Percentiles rank a stretch among this genome's conserved stretches.
Evolutionary conservation across 2,888 invertebrate species (phyloP).

Genomic region (Leptopilina drosophilae): DNA sequence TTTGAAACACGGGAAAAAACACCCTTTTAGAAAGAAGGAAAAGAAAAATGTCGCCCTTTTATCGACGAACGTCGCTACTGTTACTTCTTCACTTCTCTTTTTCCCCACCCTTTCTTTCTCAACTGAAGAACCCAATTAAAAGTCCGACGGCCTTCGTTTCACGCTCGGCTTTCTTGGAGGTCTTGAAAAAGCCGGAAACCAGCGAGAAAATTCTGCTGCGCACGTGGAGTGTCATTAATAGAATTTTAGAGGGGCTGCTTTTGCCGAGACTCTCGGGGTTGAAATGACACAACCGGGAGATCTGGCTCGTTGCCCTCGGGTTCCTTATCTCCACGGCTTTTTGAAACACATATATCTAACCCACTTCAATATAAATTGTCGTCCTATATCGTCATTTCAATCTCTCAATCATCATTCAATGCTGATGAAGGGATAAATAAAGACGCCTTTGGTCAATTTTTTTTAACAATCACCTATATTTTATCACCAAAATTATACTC

Average conservation of each 20-base stretch:
- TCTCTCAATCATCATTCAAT: too few relatives aligned
- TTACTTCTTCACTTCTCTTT: conserved; percentile 22
- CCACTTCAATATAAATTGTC: background rate
- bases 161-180: conserved; percentile 39
- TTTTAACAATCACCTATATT: too few relatives aligned
- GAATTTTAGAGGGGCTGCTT: conserved; percentile 31
- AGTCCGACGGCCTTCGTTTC: conserved; percentile 40
- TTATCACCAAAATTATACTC: too few relatives aligned
- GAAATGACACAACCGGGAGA: conserved; percentile 29
- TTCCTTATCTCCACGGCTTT: conserved; percentile 9
- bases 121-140: conserved; percentile 38
- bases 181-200: conserved; percentile 37
- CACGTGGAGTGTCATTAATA: conserved; percentile 41
- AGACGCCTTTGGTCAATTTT: too few relatives aligned
- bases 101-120: background rate
- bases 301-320: conserved; percentile 23
- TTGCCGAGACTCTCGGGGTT: conserved; percentile 27
- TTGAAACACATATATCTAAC: conserved; percentile 18
- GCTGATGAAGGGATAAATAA: too few relatives aligned
- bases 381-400: too few relatives aligned
- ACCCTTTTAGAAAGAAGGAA: background rate
- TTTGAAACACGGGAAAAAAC: background rate
- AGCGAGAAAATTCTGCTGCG: conserved; percentile 37
- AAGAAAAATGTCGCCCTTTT: conserved; percentile 9
- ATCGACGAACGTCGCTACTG: conserved; percentile 34